Percentiles rank a stretch among this genome's conserved stretches.
These are phyloP conservation scores for Microctenopoma steveboyesi DNA, from an alignment of 2,797 vertebrate genomes.

Conservation along the genomic window DNA sequence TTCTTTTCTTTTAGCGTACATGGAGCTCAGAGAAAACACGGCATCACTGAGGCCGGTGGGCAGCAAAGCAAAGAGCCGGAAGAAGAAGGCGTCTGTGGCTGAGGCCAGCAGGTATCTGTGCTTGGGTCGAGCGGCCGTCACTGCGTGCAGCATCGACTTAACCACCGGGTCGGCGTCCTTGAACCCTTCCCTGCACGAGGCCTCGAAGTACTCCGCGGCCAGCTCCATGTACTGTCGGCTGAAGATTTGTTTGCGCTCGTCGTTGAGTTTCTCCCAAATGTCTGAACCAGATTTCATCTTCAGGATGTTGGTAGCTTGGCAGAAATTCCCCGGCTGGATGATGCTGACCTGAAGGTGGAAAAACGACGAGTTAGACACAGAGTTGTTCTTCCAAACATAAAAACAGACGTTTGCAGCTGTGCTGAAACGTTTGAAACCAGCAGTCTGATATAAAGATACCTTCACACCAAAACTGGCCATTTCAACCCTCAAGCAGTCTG, in stretches of 20 bases:
- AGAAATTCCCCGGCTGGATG: constrained; percentile 78
- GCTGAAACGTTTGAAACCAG: no score
- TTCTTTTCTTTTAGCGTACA: constrained; percentile 58
- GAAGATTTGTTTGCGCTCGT: constrained; percentile 50
- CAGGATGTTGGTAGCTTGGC: constrained; percentile 73
- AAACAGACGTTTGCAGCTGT: no score
- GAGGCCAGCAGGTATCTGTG: constrained; percentile 72
- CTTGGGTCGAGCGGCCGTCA: constrained; percentile 54
- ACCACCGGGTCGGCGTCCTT: constrained; percentile 52
- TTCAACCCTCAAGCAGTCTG: constrained; percentile 84
- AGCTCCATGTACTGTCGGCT: constrained; percentile 63
- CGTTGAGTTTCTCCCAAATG: constrained; percentile 70
- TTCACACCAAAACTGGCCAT: constrained; percentile 85
- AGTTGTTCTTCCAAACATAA: no score
- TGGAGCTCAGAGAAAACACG: constrained; percentile 64
- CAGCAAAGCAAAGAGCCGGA: constrained; percentile 59
- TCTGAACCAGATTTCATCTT: constrained; percentile 52
- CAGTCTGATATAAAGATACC: no score
- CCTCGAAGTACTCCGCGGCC: constrained; percentile 64
- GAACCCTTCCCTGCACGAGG: constrained; percentile 47
- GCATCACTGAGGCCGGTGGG: constrained; percentile 61
- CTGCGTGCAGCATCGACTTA: constrained; percentile 69
- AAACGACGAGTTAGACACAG: no score
- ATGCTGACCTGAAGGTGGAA: constrained; percentile 63
- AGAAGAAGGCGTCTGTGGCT: constrained; percentile 52